Conservation (phyloP, 2,113 vertebrate species). For the Carollia perspicillata region DNA sequence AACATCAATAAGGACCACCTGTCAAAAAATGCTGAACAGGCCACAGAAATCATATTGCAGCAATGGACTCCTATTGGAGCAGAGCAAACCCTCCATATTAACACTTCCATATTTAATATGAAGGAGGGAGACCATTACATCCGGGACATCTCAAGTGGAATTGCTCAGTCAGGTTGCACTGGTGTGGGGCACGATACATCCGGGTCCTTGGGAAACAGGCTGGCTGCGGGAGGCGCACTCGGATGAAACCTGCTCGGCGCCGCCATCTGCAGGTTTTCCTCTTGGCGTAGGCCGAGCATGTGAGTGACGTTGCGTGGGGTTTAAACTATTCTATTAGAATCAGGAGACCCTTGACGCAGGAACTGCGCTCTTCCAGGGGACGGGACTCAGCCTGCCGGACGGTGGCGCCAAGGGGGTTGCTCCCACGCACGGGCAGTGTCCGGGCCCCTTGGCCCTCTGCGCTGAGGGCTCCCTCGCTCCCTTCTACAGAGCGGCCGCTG, state of each 20-base stretch:
- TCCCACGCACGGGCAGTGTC: neutral
- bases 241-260: too few relatives aligned
- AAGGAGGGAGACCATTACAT: neutral
- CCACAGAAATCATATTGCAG: neutral
- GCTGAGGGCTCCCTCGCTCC: neutral
- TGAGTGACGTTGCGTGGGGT: fast-evolving
- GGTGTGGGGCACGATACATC: neutral
- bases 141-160: neutral
- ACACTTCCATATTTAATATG: neutral
- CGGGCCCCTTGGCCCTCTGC: neutral
- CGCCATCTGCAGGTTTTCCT: neutral
- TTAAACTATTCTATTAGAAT: neutral
- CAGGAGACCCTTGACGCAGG: neutral
- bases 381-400: fast-evolving
- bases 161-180: neutral
- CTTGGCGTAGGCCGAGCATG: neutral
- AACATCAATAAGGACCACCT: neutral
- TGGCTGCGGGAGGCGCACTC: fast-evolving
- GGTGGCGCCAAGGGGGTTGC: fast-evolving
- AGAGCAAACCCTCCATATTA: neutral
- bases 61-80: neutral
- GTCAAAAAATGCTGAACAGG: neutral
- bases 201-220: neutral
- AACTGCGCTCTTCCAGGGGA: neutral
- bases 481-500: neutral